These are phyloP conservation scores for Ceuthmochares aereus DNA, from an alignment of 2,113 vertebrate species.

Conservation along the genomic window DNA sequence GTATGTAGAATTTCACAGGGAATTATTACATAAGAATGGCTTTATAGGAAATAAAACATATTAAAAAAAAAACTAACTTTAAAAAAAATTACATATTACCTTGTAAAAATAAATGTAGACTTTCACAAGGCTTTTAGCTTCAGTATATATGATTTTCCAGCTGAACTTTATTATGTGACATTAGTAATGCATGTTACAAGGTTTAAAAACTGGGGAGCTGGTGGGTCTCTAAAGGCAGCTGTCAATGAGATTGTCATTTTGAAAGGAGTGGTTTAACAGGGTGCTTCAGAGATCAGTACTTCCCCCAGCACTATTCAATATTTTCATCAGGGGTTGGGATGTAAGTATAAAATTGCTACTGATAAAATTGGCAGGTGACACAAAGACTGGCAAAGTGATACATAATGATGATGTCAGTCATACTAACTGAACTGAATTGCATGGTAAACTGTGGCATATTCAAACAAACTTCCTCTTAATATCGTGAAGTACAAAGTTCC, in stretches of 20 bases:
- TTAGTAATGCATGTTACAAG: background rate
- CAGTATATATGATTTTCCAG: background rate
- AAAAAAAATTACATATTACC: background rate
- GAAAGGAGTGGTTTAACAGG: constrained; percentile 3
- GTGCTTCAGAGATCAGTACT: background rate
- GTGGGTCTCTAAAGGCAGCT: background rate
- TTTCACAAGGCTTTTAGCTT: constrained; percentile 12
- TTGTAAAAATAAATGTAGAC: background rate
- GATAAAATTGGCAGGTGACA: constrained; percentile 46
- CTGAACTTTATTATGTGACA: background rate
- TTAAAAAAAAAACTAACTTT: background rate
- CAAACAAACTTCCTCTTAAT: background rate
- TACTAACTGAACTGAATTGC: background rate
- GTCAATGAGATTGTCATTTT: background rate
- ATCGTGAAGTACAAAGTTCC: background rate
- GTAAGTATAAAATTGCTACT: constrained; percentile 45
- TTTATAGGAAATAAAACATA: constrained; percentile 28
- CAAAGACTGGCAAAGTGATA: constrained; percentile 35
- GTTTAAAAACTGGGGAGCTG: background rate
- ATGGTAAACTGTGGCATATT: background rate
- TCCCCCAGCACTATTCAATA: constrained; percentile 23
- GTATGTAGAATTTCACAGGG: background rate
- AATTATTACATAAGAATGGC: constrained; percentile 12
- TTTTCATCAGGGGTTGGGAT: constrained; percentile 27
- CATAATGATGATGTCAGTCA: constrained; percentile 15